These are phyloP conservation scores for Andrena hattorfiana DNA, from an alignment of 2,888 invertebrate species.

Conservation along the genomic window DNA sequence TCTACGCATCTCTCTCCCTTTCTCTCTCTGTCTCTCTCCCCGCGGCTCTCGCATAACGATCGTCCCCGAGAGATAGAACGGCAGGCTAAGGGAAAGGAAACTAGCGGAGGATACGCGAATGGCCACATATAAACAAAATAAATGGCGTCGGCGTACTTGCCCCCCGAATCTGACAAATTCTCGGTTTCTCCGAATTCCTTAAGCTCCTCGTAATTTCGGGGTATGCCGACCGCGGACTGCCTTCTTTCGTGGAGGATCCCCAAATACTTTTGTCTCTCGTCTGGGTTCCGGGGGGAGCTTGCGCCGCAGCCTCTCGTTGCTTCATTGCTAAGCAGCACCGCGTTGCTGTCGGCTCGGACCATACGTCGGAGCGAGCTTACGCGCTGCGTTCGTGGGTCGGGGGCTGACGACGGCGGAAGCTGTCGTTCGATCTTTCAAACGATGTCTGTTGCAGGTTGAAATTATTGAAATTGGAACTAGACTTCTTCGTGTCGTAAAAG, in stretches of 20 bases:
- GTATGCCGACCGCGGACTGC: background rate
- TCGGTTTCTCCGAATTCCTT: constrained; percentile 1
- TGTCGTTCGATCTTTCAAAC: background rate
- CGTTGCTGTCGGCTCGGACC: background rate
- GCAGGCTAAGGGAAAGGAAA: background rate
- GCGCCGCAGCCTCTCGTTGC: background rate
- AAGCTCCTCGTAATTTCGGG: background rate
- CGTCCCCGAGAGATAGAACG: constrained; percentile 21
- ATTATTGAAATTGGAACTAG: constrained; percentile 79
- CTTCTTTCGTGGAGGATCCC: background rate
- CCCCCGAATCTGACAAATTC: constrained; percentile 40
- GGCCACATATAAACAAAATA: constrained; percentile 75
- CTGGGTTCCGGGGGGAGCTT: background rate
- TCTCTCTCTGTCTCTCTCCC: background rate
- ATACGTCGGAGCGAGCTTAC: background rate
- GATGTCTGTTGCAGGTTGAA: constrained; percentile 76
- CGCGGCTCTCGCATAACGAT: background rate
- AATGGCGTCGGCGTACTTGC: constrained; percentile 71
- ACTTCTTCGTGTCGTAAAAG: constrained; percentile 77
- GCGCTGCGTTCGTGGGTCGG: background rate
- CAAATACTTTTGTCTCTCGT: background rate
- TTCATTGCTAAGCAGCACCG: background rate
- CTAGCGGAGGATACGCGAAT: constrained; percentile 17
- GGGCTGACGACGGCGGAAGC: fast-evolving
- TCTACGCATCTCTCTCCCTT: background rate